A percentile compares a stretch with the other conserved stretches of the same genome.
Evolutionary conservation across 2,113 vertebrate genomes (phyloP).

Genomic region (Tychaedon coryphoeus): DNA sequence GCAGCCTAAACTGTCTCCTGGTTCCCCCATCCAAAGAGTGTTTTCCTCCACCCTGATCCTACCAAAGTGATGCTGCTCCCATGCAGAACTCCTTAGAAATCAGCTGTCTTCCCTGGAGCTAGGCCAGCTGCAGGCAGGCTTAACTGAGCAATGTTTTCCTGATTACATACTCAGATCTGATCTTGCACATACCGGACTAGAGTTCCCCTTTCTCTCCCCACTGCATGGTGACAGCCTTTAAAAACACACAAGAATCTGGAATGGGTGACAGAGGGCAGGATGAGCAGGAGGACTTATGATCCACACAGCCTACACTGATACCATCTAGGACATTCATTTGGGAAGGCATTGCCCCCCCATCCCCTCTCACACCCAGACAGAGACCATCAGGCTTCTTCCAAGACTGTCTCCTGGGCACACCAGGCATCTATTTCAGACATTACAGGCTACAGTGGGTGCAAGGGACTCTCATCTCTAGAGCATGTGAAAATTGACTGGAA

Average conservation of each 20-base stretch:
- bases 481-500: constrained; percentile 68
- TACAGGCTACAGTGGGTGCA: not conserved
- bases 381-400: not conserved
- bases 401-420: constrained; percentile 14
- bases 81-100: not conserved
- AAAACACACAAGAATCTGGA: not conserved
- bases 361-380: constrained; percentile 13
- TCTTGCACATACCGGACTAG: not conserved
- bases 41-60: not conserved
- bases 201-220: not conserved
- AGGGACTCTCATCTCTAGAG: constrained; percentile 45
- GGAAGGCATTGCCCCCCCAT: not conserved
- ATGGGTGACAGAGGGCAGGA: not conserved
- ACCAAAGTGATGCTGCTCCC: not conserved
- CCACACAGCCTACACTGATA: not conserved
- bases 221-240: not conserved
- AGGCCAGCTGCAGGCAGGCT: not conserved
- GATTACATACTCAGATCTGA: not conserved
- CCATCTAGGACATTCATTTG: not conserved
- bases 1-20: not conserved
- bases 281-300: not conserved
- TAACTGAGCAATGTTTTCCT: not conserved
- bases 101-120: not conserved
- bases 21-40: not conserved
- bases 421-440: constrained; percentile 36